Base-by-base conservation (phyloP, 2,888 invertebrate species). In the Cheilosia impressa region DNA sequence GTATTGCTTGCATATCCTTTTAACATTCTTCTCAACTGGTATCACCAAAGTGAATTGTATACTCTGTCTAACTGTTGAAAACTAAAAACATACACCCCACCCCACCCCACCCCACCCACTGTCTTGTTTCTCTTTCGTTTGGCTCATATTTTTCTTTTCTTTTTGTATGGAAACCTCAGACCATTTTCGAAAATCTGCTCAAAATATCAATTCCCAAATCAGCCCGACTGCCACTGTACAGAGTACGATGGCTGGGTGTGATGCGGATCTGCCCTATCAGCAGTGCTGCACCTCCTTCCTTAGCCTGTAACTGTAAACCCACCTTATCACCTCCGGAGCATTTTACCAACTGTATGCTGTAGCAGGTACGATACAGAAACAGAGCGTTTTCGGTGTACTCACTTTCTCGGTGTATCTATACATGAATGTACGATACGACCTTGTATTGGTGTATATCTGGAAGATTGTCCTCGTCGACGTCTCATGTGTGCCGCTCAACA, bases 401-500 rank as follows among this genome's bases (percentile, higher is more conserved):
- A 27, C 63, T 58, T 52, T 45, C 31, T 43, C 53, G 17, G 55
- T 47, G 53, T 17, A n/a, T 19, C 19, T 19, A 19, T 53, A 22
- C 22, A 31, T 45, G n/a, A 1, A 2, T 53, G 27, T 19, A 1
- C 52, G 15, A 15, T 19, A 1, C 52, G 15, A 15, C 27, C 7
- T 15, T 6, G 9, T 43, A 31, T 41, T 17, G 6, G 10, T 43
- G n/a, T 60, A 52, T 63, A 63, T 57, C 63, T 34, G 73, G 17
- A 50, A 73, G 73, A 79, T 69, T 83, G 57, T 55, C 52, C 47
- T 68, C 57, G 60, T 62, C 53, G 53, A 55, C 24, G 63, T 62
- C 79, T 83, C 73, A 62, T 75, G 73, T 83, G 83, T 34, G 47
- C 63, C 24, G 82, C 73, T 75, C 79, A 79, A 75, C 79, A 73